These are phyloP conservation scores for Monochamus saltuarius DNA, from an alignment of 1,140 invertebrate species.

Conservation along the genomic window DNA sequence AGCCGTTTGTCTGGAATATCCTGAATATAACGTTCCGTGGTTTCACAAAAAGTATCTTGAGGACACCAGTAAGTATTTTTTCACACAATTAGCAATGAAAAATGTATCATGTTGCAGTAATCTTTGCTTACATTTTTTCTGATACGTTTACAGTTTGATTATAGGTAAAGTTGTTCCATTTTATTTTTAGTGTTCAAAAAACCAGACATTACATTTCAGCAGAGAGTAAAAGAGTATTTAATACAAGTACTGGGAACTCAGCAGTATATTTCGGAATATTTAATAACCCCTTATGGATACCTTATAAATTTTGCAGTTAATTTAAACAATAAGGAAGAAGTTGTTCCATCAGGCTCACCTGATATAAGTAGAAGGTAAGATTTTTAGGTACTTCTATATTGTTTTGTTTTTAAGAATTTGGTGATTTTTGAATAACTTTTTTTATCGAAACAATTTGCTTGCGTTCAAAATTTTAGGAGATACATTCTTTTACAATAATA, in stretches of 20 bases:
- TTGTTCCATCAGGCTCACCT: conserved; percentile 24
- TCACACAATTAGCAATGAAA: too few species aligned
- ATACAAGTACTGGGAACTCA: conserved; percentile 24
- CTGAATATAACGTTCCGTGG: conserved; percentile 63
- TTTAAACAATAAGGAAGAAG: conserved; percentile 29
- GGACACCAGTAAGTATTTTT: conserved; percentile 38
- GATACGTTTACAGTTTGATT: conserved; percentile 3
- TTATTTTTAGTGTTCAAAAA: conserved; percentile 27
- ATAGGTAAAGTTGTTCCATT: conserved; percentile 8
- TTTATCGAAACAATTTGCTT: too few species aligned
- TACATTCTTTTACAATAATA: too few species aligned
- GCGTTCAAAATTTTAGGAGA: too few species aligned
- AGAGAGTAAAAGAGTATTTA: conserved; percentile 35
- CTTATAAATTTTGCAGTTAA: conserved; percentile 42
- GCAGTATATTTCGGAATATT: conserved; percentile 32
- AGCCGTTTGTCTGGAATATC: conserved; percentile 63
- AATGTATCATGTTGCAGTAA: too few species aligned
- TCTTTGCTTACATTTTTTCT: neutral
- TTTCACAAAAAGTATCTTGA: conserved; percentile 65
- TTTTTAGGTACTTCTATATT: conserved; percentile 1
- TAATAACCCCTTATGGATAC: conserved; percentile 45
- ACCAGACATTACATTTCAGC: conserved; percentile 4
- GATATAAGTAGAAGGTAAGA: conserved; percentile 31
- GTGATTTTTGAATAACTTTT: too few species aligned
- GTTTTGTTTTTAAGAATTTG: conserved; percentile 29